Conservation (phyloP, 2,797 vertebrate genomes). For the Anguilla marmorata region DNA sequence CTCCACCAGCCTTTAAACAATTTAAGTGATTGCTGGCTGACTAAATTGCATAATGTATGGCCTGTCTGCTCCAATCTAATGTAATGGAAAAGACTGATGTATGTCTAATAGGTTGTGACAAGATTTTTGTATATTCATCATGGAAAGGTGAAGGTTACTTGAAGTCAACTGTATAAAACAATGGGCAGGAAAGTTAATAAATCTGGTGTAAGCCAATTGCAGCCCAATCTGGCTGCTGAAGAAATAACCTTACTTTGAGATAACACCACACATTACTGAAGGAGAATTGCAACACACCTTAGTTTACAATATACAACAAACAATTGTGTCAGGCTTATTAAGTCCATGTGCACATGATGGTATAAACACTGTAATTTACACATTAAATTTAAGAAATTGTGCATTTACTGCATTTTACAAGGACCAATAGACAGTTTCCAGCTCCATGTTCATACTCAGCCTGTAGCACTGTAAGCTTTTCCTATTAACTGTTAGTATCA, state of each 20-base stretch:
- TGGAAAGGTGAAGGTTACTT: conserved; percentile 27
- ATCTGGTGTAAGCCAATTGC: neutral
- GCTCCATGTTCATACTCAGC: neutral
- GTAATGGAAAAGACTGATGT: conserved; percentile 26
- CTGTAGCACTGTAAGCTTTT: too few relatives aligned
- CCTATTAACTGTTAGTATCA: too few relatives aligned
- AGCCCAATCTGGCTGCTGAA: too few relatives aligned
- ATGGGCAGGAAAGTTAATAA: neutral
- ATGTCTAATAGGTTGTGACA: conserved; percentile 20
- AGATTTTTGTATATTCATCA: conserved; percentile 22
- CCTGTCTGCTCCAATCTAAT: conserved; percentile 21
- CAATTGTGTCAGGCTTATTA: neutral
- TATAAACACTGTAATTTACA: neutral
- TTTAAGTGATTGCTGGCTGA: conserved; percentile 60
- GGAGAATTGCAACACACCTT: neutral
- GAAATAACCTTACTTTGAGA: neutral
- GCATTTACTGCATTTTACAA: too few relatives aligned
- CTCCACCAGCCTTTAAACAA: conserved; percentile 45
- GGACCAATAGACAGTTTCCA: neutral
- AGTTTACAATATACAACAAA: neutral
- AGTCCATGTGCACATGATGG: neutral
- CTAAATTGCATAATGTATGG: conserved; percentile 28
- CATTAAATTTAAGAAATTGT: neutral
- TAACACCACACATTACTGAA: neutral
- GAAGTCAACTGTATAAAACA: conserved; percentile 6